Evolutionary conservation across 2,797 vertebrate species (phyloP).

Genomic region (Staurois parvus): DNA sequence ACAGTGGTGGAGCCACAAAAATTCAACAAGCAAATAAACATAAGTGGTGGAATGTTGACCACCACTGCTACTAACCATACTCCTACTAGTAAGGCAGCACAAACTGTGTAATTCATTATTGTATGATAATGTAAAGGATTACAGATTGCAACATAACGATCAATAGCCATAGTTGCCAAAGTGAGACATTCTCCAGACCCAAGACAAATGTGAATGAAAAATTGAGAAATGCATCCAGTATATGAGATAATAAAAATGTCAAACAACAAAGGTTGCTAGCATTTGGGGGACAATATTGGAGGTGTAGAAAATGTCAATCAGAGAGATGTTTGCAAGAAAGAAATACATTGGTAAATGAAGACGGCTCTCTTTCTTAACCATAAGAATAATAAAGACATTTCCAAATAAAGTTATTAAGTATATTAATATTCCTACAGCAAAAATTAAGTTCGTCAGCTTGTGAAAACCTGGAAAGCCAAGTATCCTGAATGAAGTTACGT

Average conservation of each 20-base stretch:
- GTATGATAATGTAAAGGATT: constrained; percentile 59
- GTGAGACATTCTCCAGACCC: constrained; percentile 64
- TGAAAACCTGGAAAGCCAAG: constrained; percentile 25
- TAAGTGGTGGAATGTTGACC: constrained; percentile 22
- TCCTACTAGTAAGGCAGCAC: constrained; percentile 50
- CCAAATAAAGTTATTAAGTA: constrained; percentile 35
- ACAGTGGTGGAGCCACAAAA: constrained; percentile 65
- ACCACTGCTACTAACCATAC: constrained; percentile 64
- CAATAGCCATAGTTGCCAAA: constrained; percentile 65
- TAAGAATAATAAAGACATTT: constrained; percentile 8
- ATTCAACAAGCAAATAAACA: constrained; percentile 59
- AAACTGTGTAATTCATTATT: constrained; percentile 63
- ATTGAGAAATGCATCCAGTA: constrained; percentile 23
- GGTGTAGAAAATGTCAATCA: constrained; percentile 40
- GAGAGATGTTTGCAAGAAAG: constrained; percentile 38
- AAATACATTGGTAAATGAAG: constrained; percentile 53
- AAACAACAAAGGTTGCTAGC: constrained; percentile 8
- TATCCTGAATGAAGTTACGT: constrained; percentile 13
- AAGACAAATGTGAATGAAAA: constrained; percentile 56
- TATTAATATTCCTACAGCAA: constrained; percentile 27
- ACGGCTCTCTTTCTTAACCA: constrained; percentile 5
- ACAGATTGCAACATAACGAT: constrained; percentile 63
- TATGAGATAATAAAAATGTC: constrained; percentile 3
- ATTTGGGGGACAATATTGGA: constrained; percentile 28
- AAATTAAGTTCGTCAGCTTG: neutral